Conservation (phyloP, 2,113 vertebrate genomes). For the Ascaphus truei region DNA sequence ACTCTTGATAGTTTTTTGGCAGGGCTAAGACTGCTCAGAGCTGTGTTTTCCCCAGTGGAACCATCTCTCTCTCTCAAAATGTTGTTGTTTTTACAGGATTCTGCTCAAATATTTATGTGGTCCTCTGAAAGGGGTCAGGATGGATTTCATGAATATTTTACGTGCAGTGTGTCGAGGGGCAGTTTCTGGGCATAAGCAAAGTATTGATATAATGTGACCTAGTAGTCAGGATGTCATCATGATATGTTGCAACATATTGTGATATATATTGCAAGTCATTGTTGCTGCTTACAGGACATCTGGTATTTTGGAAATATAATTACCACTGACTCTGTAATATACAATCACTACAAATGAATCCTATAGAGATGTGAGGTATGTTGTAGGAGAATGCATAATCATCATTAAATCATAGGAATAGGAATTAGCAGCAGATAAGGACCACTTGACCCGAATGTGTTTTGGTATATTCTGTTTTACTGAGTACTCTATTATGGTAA, state of each 20-base stretch:
- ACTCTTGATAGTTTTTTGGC: conserved; percentile 21
- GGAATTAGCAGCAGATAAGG: too few species aligned
- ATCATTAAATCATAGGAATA: too few species aligned
- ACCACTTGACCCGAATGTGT: too few species aligned
- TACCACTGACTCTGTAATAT: background rate
- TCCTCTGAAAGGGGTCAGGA: conserved; percentile 33
- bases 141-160: conserved; percentile 31
- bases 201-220: conserved; percentile 26
- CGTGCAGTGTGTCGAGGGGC: conserved; percentile 12
- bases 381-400: too few species aligned
- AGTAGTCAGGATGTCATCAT: conserved; percentile 16
- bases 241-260: conserved; percentile 1
- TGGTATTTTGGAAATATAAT: background rate
- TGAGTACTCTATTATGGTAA: too few species aligned
- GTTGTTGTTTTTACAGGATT: conserved; percentile 26
- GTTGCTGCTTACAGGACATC: background rate
- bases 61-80: conserved; percentile 8
- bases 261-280: too few species aligned
- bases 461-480: too few species aligned
- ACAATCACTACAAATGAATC: too few species aligned
- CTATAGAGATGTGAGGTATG: too few species aligned
- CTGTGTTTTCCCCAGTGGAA: conserved; percentile 16
- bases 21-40: conserved; percentile 30
- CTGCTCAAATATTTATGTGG: conserved; percentile 31
- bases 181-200: conserved; percentile 10